Base-by-base conservation (phyloP, 2,888 invertebrate genomes). In the Sicus ferrugineus region DNA sequence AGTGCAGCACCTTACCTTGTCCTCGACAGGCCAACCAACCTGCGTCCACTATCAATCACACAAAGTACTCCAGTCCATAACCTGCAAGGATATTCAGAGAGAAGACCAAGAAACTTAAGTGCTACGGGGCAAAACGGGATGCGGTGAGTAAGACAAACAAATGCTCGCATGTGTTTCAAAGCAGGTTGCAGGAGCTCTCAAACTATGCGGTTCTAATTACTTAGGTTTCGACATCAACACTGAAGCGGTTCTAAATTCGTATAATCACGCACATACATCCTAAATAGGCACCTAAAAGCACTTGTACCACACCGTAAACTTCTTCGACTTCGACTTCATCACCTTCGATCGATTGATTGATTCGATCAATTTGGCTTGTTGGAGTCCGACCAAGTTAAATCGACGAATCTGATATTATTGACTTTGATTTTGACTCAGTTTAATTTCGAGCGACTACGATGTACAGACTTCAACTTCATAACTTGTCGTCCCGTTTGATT, bases 41-140 rank as follows among this genome's bases (percentile, higher is more conserved):
- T 83, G 21, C 6, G 34, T 23, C n/a, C 26, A 5, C 42, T 2
- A 11, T 42, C 81, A 79, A 82, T 82, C 82, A 82, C 81, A 82
- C 83, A 77, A 82, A 82, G 77, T 82, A 83, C 77, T 82, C 81
- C 81, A 82, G 82, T 77, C 80, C 81, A 79, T 79, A 81, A 79
- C 81, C 81, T 82, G 81, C 73, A 83, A 82, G 77, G 78, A 80
- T 77, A 74, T 76, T 75, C 76, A 59, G 30, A 67, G 30, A 76
- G 76, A 72, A 80, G 77, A 77, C 58, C 67, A 58, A 65, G 34
- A 34, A 50, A 54, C 42, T 68, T 68, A 68, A 58, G 30, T 59
- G 34, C 30, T 16, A 21, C 14, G 31, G 48, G 28, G 56, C 19
- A 28, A 30, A 58, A 19, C 26, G 42, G 31, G 50, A 26, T 63